Evolutionary conservation across 2,797 vertebrate species (phyloP).

Genomic region (Megaceryle alcyon): DNA sequence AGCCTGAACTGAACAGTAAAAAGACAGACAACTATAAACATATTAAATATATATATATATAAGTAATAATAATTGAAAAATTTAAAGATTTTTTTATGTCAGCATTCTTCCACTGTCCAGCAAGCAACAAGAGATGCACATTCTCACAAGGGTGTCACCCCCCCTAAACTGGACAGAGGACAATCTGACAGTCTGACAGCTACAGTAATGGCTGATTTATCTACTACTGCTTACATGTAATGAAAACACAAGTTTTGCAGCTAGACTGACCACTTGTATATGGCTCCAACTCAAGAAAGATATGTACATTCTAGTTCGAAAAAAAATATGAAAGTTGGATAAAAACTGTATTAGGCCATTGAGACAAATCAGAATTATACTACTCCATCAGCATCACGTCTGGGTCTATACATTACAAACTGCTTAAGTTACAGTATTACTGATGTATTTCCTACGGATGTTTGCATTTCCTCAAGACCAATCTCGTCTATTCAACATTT

Average conservation of each 20-base stretch:
- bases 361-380: not conserved
- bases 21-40: not conserved
- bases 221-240: not conserved
- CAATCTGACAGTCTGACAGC: not conserved
- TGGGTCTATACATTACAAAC: not conserved
- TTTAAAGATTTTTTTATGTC: not conserved
- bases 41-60: not conserved
- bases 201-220: not conserved
- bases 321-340: not conserved
- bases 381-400: rapidly evolving
- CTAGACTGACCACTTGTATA: not conserved
- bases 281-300: not conserved
- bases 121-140: not conserved
- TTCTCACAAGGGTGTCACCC: not conserved
- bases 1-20: not conserved
- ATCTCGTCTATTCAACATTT: not conserved
- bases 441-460: not conserved
- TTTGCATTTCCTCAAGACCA: not conserved
- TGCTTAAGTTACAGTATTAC: not conserved
- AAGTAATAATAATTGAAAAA: no score
- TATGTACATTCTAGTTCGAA: not conserved
- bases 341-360: not conserved
- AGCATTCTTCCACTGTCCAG: not conserved
- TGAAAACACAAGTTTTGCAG: not conserved
- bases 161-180: not conserved